A percentile compares a stretch with the other conserved stretches of the same genome.
Conservation (phyloP, 2,888 invertebrate species). For the Pandemis corylana region DNA sequence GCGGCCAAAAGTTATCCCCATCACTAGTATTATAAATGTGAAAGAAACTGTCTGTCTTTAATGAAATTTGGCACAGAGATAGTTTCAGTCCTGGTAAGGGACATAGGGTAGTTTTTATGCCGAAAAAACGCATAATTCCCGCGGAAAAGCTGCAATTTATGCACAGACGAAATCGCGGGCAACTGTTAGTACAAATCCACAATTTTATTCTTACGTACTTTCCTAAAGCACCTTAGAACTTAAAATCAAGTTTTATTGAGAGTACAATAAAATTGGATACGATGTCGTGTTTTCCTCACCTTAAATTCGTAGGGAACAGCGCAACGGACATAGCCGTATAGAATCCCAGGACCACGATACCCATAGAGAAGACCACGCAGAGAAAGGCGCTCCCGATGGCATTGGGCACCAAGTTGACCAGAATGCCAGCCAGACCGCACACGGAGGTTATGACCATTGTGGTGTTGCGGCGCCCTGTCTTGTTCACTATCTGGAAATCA, state of each 20-base stretch:
- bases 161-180: no score
- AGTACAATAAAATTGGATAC: not conserved
- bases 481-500: slow-evolving; percentile 59
- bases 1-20: no score
- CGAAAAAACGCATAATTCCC: no score
- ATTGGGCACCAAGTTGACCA: slow-evolving; percentile 79
- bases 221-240: no score
- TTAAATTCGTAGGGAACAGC: slow-evolving; percentile 64
- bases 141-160: no score
- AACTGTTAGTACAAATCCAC: no score
- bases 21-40: no score
- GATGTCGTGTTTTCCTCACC: slow-evolving; percentile 28
- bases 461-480: slow-evolving; percentile 73
- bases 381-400: slow-evolving; percentile 78
- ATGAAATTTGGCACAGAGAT: no score
- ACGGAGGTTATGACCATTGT: slow-evolving; percentile 64
- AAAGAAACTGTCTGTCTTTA: no score
- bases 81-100: no score
- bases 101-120: no score
- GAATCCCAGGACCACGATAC: slow-evolving; percentile 61
- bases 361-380: slow-evolving; percentile 55
- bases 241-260: not conserved
- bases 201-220: no score
- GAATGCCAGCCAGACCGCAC: slow-evolving; percentile 72
- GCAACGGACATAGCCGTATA: slow-evolving; percentile 67